Evolutionary conservation across 2,797 vertebrate genomes (phyloP).

Genomic region (Aplochiton taeniatus): DNA sequence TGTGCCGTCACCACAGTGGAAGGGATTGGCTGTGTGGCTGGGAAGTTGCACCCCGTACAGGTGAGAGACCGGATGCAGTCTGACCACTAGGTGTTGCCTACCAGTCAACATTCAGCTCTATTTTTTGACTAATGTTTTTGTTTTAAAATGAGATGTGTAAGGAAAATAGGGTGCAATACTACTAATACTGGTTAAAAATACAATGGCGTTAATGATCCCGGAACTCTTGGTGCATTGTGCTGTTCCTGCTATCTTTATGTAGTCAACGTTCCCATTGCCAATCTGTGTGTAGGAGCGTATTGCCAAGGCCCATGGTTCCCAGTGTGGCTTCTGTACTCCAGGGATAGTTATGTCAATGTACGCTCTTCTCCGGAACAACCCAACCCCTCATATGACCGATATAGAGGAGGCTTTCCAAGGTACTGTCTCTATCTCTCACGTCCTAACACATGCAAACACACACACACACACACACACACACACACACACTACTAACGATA

Average conservation of each 20-base stretch:
- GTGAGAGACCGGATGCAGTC: constrained; percentile 58
- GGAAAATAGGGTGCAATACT: neutral
- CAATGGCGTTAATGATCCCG: too few relatives aligned
- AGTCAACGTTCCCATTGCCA: constrained; percentile 5
- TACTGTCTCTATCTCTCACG: constrained; percentile 44
- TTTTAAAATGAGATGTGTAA: constrained; percentile 33
- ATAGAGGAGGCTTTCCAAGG: constrained; percentile 93
- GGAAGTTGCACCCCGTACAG: constrained; percentile 73
- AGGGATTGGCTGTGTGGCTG: constrained; percentile 68
- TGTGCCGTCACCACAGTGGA: constrained; percentile 79
- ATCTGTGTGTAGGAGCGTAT: constrained; percentile 84
- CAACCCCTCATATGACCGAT: constrained; percentile 78
- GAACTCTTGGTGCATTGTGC: neutral
- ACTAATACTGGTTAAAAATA: too few relatives aligned
- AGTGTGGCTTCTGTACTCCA: constrained; percentile 96
- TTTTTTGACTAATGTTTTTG: too few relatives aligned
- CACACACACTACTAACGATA: neutral
- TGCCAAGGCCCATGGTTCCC: constrained; percentile 89
- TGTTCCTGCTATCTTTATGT: neutral
- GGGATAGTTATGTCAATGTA: constrained; percentile 98
- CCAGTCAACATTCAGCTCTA: too few relatives aligned
- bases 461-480: neutral
- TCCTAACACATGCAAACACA: neutral
- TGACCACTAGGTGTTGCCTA: too few relatives aligned
- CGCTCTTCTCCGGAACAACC: constrained; percentile 83